Percentiles rank a stretch among this genome's conserved stretches.
phyloP scores from a whole-genome alignment of 2,888 invertebrate species.

The Diarsia brunnea region DNA sequence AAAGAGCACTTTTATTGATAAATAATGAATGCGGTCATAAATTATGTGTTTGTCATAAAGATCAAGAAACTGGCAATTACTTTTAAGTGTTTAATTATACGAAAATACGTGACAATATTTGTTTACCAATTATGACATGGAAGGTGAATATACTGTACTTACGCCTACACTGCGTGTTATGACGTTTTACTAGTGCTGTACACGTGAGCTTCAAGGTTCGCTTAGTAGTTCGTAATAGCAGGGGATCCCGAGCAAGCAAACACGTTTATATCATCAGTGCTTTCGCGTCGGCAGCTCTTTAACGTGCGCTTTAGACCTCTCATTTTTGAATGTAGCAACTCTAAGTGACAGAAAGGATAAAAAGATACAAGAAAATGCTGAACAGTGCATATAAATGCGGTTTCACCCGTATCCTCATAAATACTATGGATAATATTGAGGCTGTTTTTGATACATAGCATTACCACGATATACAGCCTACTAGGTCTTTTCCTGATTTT shows the following conservation, averaged over 20 bases:
- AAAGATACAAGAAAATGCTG: background rate
- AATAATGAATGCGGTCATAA: no score
- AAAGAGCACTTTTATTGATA: background rate
- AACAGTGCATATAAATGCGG: background rate
- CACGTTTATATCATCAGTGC: background rate
- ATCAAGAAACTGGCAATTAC: background rate
- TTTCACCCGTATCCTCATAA: background rate
- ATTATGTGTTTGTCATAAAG: background rate
- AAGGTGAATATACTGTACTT: constrained; percentile 12
- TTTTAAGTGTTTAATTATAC: no score
- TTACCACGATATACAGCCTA: background rate
- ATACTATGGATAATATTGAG: background rate
- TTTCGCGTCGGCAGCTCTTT: no score
- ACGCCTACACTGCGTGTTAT: constrained; percentile 43
- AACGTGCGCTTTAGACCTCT: background rate
- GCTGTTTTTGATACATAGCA: background rate
- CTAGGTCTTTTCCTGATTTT: background rate
- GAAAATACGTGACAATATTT: constrained; percentile 1
- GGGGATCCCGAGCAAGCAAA: background rate
- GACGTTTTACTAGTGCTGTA: constrained; percentile 61
- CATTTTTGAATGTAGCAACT: background rate
- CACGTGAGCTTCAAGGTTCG: constrained; percentile 26
- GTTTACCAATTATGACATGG: constrained; percentile 45
- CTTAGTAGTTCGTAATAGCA: constrained; percentile 6
- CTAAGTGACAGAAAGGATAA: background rate